A percentile compares a stretch with the other conserved stretches of the same genome.
Conservation (phyloP, 2,797 vertebrate genomes). For the Enteromius fasciolatus region DNA sequence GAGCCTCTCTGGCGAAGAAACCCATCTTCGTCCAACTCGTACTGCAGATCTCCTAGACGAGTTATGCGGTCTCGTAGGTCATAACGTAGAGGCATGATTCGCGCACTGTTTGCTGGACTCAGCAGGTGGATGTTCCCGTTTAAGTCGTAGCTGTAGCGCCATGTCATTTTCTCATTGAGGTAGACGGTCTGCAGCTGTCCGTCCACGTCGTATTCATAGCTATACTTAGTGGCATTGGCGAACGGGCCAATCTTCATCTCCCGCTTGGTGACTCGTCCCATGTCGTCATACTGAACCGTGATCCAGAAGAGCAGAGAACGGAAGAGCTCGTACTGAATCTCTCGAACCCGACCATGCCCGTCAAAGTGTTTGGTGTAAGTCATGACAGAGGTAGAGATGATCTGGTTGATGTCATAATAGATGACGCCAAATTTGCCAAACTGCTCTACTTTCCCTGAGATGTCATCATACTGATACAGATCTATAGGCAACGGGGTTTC, state of each 20-base stretch:
- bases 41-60: slow-evolving; percentile 93
- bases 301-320: slow-evolving; percentile 98
- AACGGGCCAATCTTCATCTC: slow-evolving; percentile 98
- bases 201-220: slow-evolving; percentile 95
- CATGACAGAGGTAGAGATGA: slow-evolving; percentile 98
- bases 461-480: slow-evolving; percentile 97
- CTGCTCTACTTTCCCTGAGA: slow-evolving; percentile 97
- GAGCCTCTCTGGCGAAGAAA: slow-evolving; percentile 93
- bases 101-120: slow-evolving; percentile 89
- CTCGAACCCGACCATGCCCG: slow-evolving; percentile 93
- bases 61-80: slow-evolving; percentile 96
- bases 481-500: slow-evolving; percentile 97
- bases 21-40: slow-evolving; percentile 94
- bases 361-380: slow-evolving; percentile 99
- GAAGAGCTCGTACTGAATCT: slow-evolving; percentile 98
- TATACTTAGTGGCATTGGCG: slow-evolving; percentile 96
- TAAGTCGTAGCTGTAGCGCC: slow-evolving; percentile 97
- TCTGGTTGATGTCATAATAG: slow-evolving; percentile 99
- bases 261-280: slow-evolving; percentile 92
- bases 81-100: slow-evolving; percentile 90
- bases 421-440: slow-evolving; percentile 99
- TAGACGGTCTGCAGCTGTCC: slow-evolving; percentile 96
- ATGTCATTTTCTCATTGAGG: slow-evolving; percentile 94
- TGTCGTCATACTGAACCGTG: slow-evolving; percentile 95
- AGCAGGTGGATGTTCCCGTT: slow-evolving; percentile 96